These are phyloP conservation scores for Pimpla rufipes DNA, from an alignment of 2,888 invertebrate species.

Conservation along the genomic window DNA sequence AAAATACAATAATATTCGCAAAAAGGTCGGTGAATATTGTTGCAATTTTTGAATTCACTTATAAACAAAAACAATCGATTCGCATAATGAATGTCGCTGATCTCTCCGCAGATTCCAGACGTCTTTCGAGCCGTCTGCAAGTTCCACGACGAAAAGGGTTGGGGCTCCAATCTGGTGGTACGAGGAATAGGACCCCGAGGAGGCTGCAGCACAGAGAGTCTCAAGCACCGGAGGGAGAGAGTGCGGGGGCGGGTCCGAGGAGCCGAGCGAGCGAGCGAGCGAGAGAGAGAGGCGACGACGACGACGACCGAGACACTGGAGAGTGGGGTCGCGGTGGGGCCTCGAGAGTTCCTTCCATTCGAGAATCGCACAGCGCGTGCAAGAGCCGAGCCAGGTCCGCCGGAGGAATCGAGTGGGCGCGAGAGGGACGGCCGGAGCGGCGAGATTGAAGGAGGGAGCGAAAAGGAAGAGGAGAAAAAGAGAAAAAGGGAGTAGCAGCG, in stretches of 20 bases:
- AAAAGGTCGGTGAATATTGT: too few relatives aligned
- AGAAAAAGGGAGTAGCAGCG: conserved; percentile 45
- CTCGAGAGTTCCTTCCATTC: conserved; percentile 30
- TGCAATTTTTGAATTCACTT: too few relatives aligned
- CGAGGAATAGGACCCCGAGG: conserved; percentile 18
- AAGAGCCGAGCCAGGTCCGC: conserved; percentile 27
- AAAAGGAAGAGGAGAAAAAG: conserved; percentile 37
- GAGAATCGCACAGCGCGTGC: conserved; percentile 46
- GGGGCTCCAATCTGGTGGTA: neutral
- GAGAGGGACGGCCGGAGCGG: conserved; percentile 22
- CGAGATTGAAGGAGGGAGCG: conserved; percentile 45
- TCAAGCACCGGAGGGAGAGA: neutral
- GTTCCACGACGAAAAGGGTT: conserved; percentile 13
- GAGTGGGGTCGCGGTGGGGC: conserved; percentile 40
- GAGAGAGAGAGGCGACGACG: conserved; percentile 8
- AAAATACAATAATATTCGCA: too few relatives aligned
- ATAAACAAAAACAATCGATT: too few relatives aligned
- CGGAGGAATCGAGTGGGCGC: conserved; percentile 41
- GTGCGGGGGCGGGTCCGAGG: conserved; percentile 52
- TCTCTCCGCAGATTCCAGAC: neutral
- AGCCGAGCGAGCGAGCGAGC: conserved; percentile 14
- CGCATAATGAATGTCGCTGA: neutral
- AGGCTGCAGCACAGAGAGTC: conserved; percentile 43
- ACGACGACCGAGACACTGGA: neutral
- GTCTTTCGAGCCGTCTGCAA: neutral